Percentiles rank a stretch among this genome's conserved stretches.
Conservation (phyloP, 2,113 vertebrate genomes). For the Chloroceryle aenea region DNA sequence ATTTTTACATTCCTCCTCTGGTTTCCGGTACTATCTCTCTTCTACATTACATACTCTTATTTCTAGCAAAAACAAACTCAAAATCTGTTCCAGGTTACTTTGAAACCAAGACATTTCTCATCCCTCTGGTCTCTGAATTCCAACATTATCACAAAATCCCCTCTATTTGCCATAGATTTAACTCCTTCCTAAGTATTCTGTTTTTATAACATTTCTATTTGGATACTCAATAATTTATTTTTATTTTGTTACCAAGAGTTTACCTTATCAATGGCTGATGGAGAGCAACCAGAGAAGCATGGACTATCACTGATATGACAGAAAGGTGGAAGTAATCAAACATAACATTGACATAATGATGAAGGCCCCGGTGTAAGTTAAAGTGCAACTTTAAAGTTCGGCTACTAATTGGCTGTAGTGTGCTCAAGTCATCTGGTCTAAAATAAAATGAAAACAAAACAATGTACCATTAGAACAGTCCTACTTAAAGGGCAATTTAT, state of each 20-base stretch:
- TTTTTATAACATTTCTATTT: not conserved
- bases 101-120: not conserved
- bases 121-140: not conserved
- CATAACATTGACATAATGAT: constrained; percentile 97
- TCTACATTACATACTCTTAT: not conserved
- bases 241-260: not conserved
- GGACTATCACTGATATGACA: constrained; percentile 92
- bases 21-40: not conserved
- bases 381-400: constrained; percentile 96
- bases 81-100: not conserved
- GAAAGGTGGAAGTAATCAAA: constrained; percentile 99
- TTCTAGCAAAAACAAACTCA: not conserved
- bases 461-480: not conserved
- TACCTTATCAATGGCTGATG: constrained; percentile 98
- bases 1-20: not conserved
- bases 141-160: not conserved
- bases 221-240: not conserved
- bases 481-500: not conserved
- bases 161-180: not conserved
- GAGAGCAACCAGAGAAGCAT: constrained; percentile 94
- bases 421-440: constrained; percentile 89
- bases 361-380: constrained; percentile 92
- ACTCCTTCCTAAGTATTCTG: not conserved
- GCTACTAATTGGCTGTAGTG: constrained; percentile 95
- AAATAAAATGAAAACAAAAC: constrained; percentile 18